Conservation (phyloP, 2,888 invertebrate genomes). For the Heteromyza rotundicornis region DNA sequence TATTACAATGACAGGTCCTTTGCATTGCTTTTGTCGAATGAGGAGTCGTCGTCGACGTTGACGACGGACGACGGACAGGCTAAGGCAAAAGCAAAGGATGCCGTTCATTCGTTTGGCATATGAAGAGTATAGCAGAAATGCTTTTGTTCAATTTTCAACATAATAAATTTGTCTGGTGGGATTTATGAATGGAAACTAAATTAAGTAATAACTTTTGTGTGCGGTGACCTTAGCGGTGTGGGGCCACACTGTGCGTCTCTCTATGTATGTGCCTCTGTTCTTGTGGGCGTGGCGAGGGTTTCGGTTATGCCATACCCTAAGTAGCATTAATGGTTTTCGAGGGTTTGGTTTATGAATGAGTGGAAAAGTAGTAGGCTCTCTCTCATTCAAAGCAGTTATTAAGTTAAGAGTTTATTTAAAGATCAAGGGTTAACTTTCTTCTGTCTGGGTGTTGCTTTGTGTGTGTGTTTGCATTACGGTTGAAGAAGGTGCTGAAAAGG, state of each 20-base stretch:
- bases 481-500: background rate
- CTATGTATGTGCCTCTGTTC: background rate
- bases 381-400: conserved; percentile 38
- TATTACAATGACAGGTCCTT: conserved; percentile 17
- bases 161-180: conserved; percentile 40
- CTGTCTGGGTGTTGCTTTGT: background rate
- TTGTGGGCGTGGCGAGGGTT: background rate
- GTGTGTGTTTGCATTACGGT: background rate
- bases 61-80: background rate
- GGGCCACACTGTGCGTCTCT: background rate
- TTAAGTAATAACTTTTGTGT: conserved; percentile 54
- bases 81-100: no score
- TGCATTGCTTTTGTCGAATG: background rate
- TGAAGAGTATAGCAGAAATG: background rate
- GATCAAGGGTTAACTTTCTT: conserved; percentile 17
- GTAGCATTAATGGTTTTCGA: background rate
- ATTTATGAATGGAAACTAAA: conserved; percentile 40
- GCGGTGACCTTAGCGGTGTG: conserved; percentile 13
- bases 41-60: background rate
- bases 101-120: background rate
- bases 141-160: conserved; percentile 48
- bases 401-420: conserved; percentile 14
- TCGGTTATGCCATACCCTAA: background rate
- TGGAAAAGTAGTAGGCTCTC: conserved; percentile 23
- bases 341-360: background rate